These are phyloP conservation scores for Bubo scandiacus DNA, from an alignment of 2,113 vertebrate species.

Conservation along the genomic window DNA sequence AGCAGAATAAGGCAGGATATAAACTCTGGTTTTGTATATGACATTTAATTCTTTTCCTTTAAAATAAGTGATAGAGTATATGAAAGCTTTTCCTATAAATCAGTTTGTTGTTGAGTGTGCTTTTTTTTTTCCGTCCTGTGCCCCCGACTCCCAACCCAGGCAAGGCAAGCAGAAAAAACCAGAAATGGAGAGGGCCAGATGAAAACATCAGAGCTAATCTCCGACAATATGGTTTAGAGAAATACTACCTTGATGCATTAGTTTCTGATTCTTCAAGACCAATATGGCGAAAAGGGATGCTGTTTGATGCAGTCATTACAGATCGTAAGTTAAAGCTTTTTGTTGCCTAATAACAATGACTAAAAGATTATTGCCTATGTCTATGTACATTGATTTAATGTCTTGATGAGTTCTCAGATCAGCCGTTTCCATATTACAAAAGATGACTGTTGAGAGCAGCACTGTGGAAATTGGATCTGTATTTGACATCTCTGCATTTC, in stretches of 20 bases:
- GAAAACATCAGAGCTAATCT: constrained; percentile 97
- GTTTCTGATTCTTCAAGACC: constrained; percentile 92
- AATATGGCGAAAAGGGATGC: constrained; percentile 83
- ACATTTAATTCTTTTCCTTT: background rate
- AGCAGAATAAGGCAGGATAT: background rate
- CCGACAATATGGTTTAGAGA: constrained; percentile 90
- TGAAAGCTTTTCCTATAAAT: background rate
- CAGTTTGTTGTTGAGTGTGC: background rate
- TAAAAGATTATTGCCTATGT: background rate
- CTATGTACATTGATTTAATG: background rate
- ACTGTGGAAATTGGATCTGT: background rate
- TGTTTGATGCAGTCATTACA: constrained; percentile 93
- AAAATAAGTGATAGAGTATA: background rate
- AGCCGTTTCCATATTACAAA: background rate
- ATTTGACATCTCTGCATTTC: background rate
- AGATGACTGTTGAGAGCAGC: background rate
- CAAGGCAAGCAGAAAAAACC: constrained; percentile 93
- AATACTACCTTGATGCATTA: constrained; percentile 88
- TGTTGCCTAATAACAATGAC: background rate
- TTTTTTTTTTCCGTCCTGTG: background rate
- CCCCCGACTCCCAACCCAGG: constrained; percentile 66
- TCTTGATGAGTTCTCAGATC: background rate
- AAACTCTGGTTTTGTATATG: background rate
- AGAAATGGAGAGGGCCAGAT: constrained; percentile 97
- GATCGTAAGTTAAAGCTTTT: constrained; percentile 84